Base-by-base conservation (phyloP, 2,797 vertebrate species). In the Phoebastria nigripes region DNA sequence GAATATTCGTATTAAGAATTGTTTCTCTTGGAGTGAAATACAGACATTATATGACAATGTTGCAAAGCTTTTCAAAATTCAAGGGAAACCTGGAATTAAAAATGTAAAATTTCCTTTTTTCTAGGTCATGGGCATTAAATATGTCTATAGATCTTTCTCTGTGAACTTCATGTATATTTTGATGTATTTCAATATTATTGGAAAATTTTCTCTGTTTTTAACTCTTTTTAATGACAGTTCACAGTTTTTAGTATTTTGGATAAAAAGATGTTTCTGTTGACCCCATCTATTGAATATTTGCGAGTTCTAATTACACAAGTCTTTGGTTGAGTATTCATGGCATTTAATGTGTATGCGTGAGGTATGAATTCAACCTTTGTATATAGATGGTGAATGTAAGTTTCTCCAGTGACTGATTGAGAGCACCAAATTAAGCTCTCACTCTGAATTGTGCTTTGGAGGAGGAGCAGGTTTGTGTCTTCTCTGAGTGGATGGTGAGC, bases 361-460 rank as follows among this genome's bases (percentile, higher is more conserved):
- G 51, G 24, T 26, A 11, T 6, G 11, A 65, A 24, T 37, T 51
- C 5, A 55, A 0, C 18, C 26, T 24, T 54, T 8, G 3, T 15
- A 0, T 15, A 0, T 3, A 15, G 49, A 6, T 21, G 29, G 35
- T 16, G 52, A 63, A 26, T n/a, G 0, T 5, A 3, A 35, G 35
- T 58, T 77, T 81, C 25, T 44, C 25, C 20, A 21, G 39, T 15
- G 66, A 10, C 31, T 31, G 65, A 12, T 33, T 65, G 15, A 17
- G 66, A 80, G 31, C 9, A 4, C n/a, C 22, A 44, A 58, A 29
- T 77, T 24, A 11, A 21, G 15, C 59, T 89, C 25, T 29, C 2
- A 0, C 11, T 49, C 70, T 92, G 73, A 84, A 13, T 3, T 59
- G 55, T 1, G 1, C n/a, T 70, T 29, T 47, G 67, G 28, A 89